A percentile compares a stretch with the other conserved stretches of the same genome.
Conservation (phyloP, 1,140 invertebrate genomes). For the Tetramorium parvispinum region DNA sequence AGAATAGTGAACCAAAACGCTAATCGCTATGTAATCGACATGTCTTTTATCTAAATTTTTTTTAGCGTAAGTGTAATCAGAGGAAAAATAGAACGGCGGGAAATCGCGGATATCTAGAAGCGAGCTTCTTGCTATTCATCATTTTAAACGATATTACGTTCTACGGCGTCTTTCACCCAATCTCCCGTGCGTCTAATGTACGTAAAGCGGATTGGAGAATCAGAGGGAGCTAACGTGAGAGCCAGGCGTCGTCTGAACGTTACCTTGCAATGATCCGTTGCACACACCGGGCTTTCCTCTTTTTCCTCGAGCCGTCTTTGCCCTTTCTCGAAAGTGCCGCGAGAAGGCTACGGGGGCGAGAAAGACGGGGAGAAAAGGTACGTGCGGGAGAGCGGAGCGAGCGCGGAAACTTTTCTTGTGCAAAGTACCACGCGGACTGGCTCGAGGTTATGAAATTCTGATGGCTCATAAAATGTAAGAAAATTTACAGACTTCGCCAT, state of each 20-base stretch:
- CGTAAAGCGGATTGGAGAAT: slow-evolving; percentile 55
- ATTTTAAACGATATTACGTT: slow-evolving; percentile 58
- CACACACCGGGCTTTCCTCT: slow-evolving; percentile 50
- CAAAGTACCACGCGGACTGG: slow-evolving; percentile 86
- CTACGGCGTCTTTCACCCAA: slow-evolving; percentile 36
- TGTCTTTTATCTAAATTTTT: not conserved
- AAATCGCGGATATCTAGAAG: slow-evolving; percentile 27
- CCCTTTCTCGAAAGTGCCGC: slow-evolving; percentile 45
- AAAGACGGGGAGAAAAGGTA: slow-evolving; percentile 66
- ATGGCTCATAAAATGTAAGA: slow-evolving; percentile 87
- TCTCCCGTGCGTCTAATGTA: slow-evolving; percentile 45
- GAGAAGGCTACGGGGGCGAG: slow-evolving; percentile 70
- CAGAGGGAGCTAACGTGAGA: slow-evolving; percentile 31
- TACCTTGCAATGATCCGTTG: slow-evolving; percentile 34
- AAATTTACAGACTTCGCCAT: slow-evolving; percentile 85
- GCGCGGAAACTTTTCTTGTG: slow-evolving; percentile 84
- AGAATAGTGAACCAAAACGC: not conserved
- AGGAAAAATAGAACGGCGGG: not conserved
- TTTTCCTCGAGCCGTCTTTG: slow-evolving; percentile 50
- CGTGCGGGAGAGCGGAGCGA: slow-evolving; percentile 71
- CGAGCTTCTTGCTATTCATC: slow-evolving; percentile 27
- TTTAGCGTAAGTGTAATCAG: not conserved
- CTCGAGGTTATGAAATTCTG: slow-evolving; percentile 87
- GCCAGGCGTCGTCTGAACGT: slow-evolving; percentile 44
- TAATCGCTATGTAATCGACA: not conserved